Percentiles rank a stretch among this genome's conserved stretches.
phyloP scores from a whole-genome alignment of 2,888 invertebrate species.

The Litoditis marina region DNA sequence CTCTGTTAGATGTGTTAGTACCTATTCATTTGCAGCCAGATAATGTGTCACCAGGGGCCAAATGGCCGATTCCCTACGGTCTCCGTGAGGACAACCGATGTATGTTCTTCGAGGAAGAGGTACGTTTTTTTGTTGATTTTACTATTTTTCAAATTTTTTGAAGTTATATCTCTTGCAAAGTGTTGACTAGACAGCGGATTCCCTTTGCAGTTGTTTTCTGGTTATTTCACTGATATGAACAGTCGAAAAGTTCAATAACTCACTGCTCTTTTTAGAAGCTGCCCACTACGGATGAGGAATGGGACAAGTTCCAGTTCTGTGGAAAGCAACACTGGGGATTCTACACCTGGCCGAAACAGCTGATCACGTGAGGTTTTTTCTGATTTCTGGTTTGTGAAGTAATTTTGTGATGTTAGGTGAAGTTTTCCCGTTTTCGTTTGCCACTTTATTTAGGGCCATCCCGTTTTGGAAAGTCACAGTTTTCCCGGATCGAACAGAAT shows the following conservation, averaged over 20 bases:
- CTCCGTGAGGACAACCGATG: constrained; percentile 71
- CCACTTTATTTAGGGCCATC: too few species aligned
- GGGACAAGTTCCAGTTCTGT: constrained; percentile 74
- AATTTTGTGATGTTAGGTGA: not conserved
- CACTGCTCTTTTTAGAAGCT: constrained; percentile 38
- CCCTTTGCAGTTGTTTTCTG: too few species aligned
- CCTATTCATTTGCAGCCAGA: constrained; percentile 11
- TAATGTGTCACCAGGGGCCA: constrained; percentile 46
- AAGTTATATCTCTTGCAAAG: too few species aligned
- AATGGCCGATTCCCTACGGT: constrained; percentile 58
- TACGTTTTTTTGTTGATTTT: too few species aligned
- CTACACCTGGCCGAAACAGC: constrained; percentile 67
- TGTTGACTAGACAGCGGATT: too few species aligned
- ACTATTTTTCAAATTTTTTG: too few species aligned
- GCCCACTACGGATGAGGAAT: constrained; percentile 72
- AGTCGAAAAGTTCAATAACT: not conserved
- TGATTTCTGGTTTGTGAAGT: not conserved
- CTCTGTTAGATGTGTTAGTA: not conserved
- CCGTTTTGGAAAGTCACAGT: too few species aligned
- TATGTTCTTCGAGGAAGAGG: constrained; percentile 38
- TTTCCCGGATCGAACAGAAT: too few species aligned
- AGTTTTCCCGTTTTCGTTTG: too few species aligned
- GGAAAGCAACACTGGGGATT: constrained; percentile 71
- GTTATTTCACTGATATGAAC: too few species aligned
- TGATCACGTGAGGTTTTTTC: constrained; percentile 28